Evolutionary conservation across 2,888 invertebrate genomes (phyloP).

Genomic region (Lymantria monacha): DNA sequence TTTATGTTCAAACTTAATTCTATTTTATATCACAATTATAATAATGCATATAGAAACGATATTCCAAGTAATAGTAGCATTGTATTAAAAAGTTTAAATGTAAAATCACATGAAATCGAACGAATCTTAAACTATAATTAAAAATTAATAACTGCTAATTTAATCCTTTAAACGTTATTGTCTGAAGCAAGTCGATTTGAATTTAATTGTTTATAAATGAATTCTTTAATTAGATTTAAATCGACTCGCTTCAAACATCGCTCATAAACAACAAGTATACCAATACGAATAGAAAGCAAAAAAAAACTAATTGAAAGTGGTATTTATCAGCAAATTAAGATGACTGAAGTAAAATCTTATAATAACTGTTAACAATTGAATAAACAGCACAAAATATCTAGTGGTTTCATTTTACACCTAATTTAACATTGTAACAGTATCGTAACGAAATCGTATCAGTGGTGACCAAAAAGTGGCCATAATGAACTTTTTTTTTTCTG

Average conservation of each 20-base stretch:
- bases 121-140: constrained; percentile 47
- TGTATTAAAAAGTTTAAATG: constrained; percentile 43
- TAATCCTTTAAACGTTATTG: constrained; percentile 36
- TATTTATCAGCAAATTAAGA: constrained; percentile 54
- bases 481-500: no score
- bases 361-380: constrained; percentile 77
- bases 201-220: constrained; percentile 4
- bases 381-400: constrained; percentile 78
- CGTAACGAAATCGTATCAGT: no score
- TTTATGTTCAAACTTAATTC: constrained; percentile 48
- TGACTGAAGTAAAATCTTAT: constrained; percentile 80
- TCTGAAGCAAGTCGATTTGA: constrained; percentile 21
- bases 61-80: constrained; percentile 31
- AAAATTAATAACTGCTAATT: constrained; percentile 55
- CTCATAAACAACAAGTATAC: constrained; percentile 25
- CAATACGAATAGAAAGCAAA: constrained; percentile 26
- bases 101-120: constrained; percentile 60
- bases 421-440: no score
- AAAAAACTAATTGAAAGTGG: constrained; percentile 30
- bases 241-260: constrained; percentile 19
- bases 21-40: constrained; percentile 13
- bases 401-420: constrained; percentile 47
- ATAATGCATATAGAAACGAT: constrained; percentile 22
- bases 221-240: constrained; percentile 4
- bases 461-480: no score